A percentile compares a stretch with the other conserved stretches of the same genome.
Evolutionary conservation across 2,113 vertebrate species (phyloP).

Genomic region (Channa maculata): DNA sequence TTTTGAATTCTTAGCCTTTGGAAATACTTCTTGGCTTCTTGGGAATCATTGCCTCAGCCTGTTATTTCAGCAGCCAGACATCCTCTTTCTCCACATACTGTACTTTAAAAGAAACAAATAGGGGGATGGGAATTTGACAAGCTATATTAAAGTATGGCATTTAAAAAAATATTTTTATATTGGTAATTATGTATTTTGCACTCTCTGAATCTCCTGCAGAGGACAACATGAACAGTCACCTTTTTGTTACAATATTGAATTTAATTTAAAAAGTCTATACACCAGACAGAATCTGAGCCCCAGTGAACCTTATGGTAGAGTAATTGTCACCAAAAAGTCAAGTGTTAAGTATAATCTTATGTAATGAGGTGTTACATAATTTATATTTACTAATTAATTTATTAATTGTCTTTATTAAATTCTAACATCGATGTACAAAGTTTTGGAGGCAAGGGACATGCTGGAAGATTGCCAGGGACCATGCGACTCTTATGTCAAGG

Average conservation of each 20-base stretch:
- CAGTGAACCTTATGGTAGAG: background rate
- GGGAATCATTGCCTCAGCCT: conserved; percentile 38
- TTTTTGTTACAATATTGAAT: background rate
- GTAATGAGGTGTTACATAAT: background rate
- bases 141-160: background rate
- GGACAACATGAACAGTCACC: background rate
- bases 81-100: conserved; percentile 14
- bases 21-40: conserved; percentile 29
- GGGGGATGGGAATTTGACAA: background rate
- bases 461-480: conserved; percentile 57
- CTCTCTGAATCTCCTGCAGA: background rate
- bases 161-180: too few species aligned
- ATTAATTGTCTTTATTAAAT: background rate
- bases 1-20: conserved; percentile 13
- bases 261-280: conserved; percentile 7
- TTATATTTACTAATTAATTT: background rate
- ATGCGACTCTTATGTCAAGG: conserved; percentile 89
- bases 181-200: too few species aligned
- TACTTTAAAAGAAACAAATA: conserved; percentile 2
- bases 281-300: background rate
- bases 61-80: conserved; percentile 42
- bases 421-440: conserved; percentile 70
- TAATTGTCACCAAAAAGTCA: too few species aligned
- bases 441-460: conserved; percentile 87
- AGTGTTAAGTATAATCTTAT: too few species aligned